Evolutionary conservation across 2,797 vertebrate genomes (phyloP), one percentile per base, ranked within the genome.

Genomic region (Argyrosomus regius): DNA sequence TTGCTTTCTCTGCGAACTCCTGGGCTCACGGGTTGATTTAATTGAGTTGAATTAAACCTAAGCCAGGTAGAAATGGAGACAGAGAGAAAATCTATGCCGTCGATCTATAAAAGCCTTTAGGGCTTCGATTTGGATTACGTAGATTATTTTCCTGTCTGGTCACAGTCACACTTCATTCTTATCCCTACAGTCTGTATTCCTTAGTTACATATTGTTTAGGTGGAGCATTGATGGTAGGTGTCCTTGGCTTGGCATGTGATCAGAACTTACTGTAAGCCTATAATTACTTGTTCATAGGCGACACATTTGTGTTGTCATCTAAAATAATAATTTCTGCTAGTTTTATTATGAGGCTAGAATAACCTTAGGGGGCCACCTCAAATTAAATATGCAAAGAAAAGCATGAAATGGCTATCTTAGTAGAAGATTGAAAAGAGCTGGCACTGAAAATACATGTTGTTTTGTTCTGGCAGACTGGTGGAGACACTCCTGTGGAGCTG

Each of bases 61-160:
- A 95, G 93, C 92, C 90, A 93, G 93, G 92, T 94, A 93, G 87
- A 89, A 94, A 94, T 92, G 88, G 94, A 92, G 93, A 93, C 89
- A 80, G 90, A 90, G 92, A 87, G 92, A 94, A 94, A 94, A 95
- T 96, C 94, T 91, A 94, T 95, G 89, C 70, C 39, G 85, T 90
- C 89, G 88, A 96, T 96, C 95, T 93, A 95, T 96, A 95, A 96
- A 95, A 94, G 92, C 94, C 94, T 96, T 95, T 94, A 95, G 93
- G 93, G 78, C 85, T 95, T 95, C 94, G 89, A 95, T 94, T 92
- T 90, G 93, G 93, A 96, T 95, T 94, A 92, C 90, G 87, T 89
- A 85, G 94, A 94, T 95, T 94, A 94, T 95, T 95, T 95, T 94
- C 88, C 90, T 85, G 85, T 90, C 93, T 90, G 88, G 88, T 93